Evolutionary conservation across 2,797 vertebrate species (phyloP).

Genomic region (Naso thynnoides): DNA sequence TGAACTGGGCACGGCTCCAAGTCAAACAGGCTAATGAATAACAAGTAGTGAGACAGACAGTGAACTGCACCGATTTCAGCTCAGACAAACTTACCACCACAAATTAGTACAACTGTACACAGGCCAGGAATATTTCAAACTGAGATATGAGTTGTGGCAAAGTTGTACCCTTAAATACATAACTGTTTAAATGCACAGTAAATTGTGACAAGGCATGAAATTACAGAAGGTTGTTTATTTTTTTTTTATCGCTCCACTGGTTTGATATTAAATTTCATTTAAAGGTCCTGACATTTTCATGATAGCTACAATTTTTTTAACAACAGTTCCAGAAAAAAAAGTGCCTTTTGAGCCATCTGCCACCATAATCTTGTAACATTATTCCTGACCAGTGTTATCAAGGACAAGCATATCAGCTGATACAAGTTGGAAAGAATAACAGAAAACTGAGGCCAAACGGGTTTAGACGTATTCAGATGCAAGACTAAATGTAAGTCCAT

Average conservation of each 20-base stretch:
- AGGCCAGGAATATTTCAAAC: conserved; percentile 15
- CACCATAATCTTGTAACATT: background rate
- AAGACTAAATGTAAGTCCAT: no score
- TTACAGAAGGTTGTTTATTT: background rate
- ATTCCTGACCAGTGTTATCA: background rate
- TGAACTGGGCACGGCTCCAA: conserved; percentile 70
- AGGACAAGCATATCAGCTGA: background rate
- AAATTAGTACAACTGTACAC: conserved; percentile 11
- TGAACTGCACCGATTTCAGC: conserved; percentile 46
- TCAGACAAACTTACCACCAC: conserved; percentile 43
- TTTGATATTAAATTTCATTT: background rate
- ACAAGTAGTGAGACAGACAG: conserved; percentile 38
- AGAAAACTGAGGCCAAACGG: background rate
- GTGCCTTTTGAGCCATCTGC: background rate
- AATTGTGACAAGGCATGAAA: background rate
- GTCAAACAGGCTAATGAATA: conserved; percentile 69
- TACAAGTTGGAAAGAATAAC: background rate
- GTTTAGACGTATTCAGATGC: background rate
- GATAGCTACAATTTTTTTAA: background rate
- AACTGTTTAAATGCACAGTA: background rate
- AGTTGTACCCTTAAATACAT: background rate
- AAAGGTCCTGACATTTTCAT: background rate
- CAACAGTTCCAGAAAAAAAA: background rate
- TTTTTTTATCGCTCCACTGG: background rate
- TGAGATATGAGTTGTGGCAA: background rate